Evolutionary conservation across 2,113 vertebrate genomes (phyloP).

Genomic region (Ifrita kowaldi): DNA sequence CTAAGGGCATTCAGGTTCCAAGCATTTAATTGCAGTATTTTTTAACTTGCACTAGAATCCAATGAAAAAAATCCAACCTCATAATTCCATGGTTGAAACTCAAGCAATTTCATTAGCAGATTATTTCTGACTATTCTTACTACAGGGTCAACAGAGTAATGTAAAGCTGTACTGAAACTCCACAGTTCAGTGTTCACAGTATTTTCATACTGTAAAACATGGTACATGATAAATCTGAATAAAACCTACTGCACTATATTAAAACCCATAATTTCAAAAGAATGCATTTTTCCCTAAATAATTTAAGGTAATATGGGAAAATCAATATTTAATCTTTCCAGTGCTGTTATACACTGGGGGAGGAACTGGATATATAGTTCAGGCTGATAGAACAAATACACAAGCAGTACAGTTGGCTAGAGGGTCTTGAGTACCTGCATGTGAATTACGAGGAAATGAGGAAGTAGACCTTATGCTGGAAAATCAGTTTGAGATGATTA

Average conservation of each 20-base stretch:
- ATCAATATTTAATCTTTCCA: slow-evolving; percentile 66
- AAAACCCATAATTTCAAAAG: slow-evolving; percentile 16
- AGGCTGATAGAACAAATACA: neutral
- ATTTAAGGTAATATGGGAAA: slow-evolving; percentile 41
- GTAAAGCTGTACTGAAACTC: neutral
- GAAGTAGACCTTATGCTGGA: neutral
- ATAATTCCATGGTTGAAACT: neutral
- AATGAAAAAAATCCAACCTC: neutral
- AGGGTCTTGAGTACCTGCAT: neutral
- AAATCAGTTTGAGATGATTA: neutral
- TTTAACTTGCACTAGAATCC: neutral
- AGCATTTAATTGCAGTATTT: neutral
- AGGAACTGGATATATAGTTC: slow-evolving; percentile 4
- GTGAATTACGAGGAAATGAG: neutral
- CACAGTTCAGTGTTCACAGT: neutral
- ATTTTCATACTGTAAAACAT: neutral
- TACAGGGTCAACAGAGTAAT: neutral
- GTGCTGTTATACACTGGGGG: neutral
- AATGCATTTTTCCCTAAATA: neutral
- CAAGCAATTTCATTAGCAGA: neutral
- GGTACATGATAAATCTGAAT: slow-evolving; percentile 20
- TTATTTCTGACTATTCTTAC: neutral
- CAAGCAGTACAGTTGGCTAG: neutral
- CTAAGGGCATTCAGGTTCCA: neutral
- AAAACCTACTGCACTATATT: neutral